phyloP scores from a whole-genome alignment of 2,797 vertebrate species.

The Benthosema pterotum region DNA sequence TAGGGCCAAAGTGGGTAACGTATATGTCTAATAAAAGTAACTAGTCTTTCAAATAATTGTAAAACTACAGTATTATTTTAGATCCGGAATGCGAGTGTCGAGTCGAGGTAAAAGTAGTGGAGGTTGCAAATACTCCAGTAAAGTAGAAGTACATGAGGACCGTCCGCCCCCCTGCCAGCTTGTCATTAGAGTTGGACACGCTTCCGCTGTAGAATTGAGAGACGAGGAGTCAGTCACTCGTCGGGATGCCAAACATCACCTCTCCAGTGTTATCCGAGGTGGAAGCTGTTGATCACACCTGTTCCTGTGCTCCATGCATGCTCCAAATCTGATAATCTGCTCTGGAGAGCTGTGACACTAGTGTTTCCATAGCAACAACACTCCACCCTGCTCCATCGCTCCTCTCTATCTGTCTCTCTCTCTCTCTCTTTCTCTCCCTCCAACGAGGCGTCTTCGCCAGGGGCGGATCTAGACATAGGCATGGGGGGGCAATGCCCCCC shows the following conservation, averaged over 20 bases:
- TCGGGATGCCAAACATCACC: slow-evolving; percentile 39
- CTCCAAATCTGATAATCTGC: slow-evolving; percentile 72
- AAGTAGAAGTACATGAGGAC: too few relatives aligned
- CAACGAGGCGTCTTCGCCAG: too few relatives aligned
- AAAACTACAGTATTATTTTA: too few relatives aligned
- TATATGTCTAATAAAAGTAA: too few relatives aligned
- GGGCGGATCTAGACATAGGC: too few relatives aligned
- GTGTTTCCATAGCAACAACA: slow-evolving; percentile 81
- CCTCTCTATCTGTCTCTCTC: slow-evolving; percentile 29
- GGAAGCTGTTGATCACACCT: slow-evolving; percentile 73
- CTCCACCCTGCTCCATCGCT: slow-evolving; percentile 53
- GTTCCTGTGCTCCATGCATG: slow-evolving; percentile 49
- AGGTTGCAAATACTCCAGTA: too few relatives aligned
- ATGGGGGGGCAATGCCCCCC: too few relatives aligned
- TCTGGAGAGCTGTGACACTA: slow-evolving; percentile 65
- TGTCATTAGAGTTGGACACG: slow-evolving; percentile 51
- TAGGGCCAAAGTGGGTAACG: too few relatives aligned
- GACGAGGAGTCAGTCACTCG: slow-evolving; percentile 11
- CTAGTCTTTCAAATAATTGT: too few relatives aligned
- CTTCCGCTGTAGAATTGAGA: slow-evolving; percentile 42
- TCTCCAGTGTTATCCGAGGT: slow-evolving; percentile 58
- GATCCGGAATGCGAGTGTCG: too few relatives aligned
- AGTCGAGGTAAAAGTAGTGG: too few relatives aligned
- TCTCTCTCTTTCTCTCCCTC: slow-evolving; percentile 13
- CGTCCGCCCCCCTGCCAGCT: slow-evolving; percentile 22